Evolutionary conservation across 2,797 vertebrate species (phyloP), one percentile per base, ranked within the genome.

Genomic region (Galagoides demidoff): DNA sequence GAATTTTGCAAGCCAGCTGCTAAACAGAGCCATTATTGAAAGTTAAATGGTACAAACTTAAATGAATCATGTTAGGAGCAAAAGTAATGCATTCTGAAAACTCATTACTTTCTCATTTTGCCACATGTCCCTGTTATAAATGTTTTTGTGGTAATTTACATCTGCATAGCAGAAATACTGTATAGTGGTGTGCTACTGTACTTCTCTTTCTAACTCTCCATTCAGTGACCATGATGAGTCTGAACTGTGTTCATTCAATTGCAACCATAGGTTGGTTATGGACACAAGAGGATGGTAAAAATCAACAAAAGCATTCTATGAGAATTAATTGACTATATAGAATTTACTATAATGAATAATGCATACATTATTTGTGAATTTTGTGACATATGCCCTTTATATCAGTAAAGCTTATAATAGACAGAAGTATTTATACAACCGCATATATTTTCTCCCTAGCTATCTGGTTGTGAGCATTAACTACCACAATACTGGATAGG

Each of bases 41-140:
- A 94, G 49, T 63, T 31, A 90, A 96, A 81, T 76, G 29, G 88
- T 7, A 19, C 52, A 70, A 70, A 79, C 66, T 77, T 92, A 89
- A 94, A 82, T 55, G 64, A 81, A 52, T 83, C 39, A 37, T 34
- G 79, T 89, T 93, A 74, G 71, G 89, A 92, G 57, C 19, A 85
- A 85, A 85, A 49, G 29, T 43, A 89, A 74, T 59, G 5, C 3
- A 13, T 59, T 31, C 25, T 57, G 11, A 83, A 45, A 66, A 49
- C 64, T 90, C 31, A 79, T 61, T 4, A 14, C 5, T 73, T 91
- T 76, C 74, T 93, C 4, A 79, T 90, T 89, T 95, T 39, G 81
- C 23, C 52, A 7, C 52, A 43, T 90, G 43, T 76, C 90, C 19
- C 39, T 76, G 11, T 81, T 55, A 63, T 45, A 45, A 7, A 61